Evolutionary conservation across 92 coral and sea anemone genomes (phyloP).

Genomic region (Bergia sp.): DNA sequence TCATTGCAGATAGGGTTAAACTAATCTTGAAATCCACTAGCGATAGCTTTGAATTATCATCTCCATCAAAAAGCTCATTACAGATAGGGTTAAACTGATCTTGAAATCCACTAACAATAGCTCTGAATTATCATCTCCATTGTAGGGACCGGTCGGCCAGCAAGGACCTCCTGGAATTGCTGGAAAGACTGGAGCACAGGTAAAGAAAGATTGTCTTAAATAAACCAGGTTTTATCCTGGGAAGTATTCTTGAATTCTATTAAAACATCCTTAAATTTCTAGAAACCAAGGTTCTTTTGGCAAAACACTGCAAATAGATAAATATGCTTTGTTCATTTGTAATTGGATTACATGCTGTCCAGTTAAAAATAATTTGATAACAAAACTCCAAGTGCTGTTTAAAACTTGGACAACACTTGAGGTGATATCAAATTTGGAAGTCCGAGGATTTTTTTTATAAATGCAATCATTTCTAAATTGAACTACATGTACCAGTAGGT

Average conservation of each 20-base stretch:
- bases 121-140: neutral
- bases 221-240: neutral
- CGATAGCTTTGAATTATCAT: no score
- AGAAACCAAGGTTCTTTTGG: no score
- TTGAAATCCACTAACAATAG: neutral
- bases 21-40: neutral
- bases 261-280: neutral
- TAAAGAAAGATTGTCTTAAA: neutral
- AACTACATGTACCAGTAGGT: no score
- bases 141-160: slow-evolving; percentile 14
- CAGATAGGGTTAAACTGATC: neutral
- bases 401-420: no score
- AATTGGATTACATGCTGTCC: no score
- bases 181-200: slow-evolving; percentile 15
- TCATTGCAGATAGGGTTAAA: neutral
- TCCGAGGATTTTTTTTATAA: no score
- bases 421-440: no score
- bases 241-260: neutral
- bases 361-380: no score
- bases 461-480: no score
- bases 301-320: no score
- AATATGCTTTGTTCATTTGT: no score
- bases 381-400: no score
- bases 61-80: neutral
- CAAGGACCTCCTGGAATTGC: slow-evolving; percentile 28